Base-by-base conservation (phyloP, 1,140 invertebrate genomes). In the Drosophila neocordata region DNA sequence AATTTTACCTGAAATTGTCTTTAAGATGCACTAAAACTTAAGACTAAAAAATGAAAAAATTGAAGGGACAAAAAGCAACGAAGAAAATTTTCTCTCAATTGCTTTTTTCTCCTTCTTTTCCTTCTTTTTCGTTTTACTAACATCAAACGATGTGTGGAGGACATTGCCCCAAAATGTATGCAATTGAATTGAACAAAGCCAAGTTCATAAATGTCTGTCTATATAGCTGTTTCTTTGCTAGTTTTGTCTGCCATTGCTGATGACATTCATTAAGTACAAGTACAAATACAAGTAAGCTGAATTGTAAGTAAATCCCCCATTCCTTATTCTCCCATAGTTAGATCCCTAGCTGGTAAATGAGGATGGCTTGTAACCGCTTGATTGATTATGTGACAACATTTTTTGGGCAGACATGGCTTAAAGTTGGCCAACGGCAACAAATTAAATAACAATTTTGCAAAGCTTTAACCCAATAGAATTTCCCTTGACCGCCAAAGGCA, bases 81-180 rank as follows among this genome's bases (percentile, higher is more conserved):
- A 38, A 62, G 66, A 81, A 88, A 70, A 76, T 73, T 77, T 62
- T 44, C 22, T 63, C n/a, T 53, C 69, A 73, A 73, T 68, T 82
- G 78, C 68, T 76, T 53, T 37, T 31, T 31, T 31, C 7, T 31
- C 27, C 7, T 31, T 31, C 27, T 31, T 31, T 31, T 31, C 24
- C 4, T 24, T 24, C 5, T 31, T 31, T 1, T 31, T 31, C 6
- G 4, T 31, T 31, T 31, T 31, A 7, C 4, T 31, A 31, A 31
- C 77, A 69, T 84, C 83, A 88, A 88, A 88, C 79, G 80, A 88
- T 77, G 83, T 88, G 65, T 22, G 55, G 75, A 88, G 83, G 83
- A 83, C 83, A 83, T 88, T 88, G 83, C 83, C 84, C 84, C 76
- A 83, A 88, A 88, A 83, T 82, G 79, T 79, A 88, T 88, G 84